These are phyloP conservation scores for Tipula vernalis DNA, from an alignment of 2,888 invertebrate species.

Conservation along the genomic window DNA sequence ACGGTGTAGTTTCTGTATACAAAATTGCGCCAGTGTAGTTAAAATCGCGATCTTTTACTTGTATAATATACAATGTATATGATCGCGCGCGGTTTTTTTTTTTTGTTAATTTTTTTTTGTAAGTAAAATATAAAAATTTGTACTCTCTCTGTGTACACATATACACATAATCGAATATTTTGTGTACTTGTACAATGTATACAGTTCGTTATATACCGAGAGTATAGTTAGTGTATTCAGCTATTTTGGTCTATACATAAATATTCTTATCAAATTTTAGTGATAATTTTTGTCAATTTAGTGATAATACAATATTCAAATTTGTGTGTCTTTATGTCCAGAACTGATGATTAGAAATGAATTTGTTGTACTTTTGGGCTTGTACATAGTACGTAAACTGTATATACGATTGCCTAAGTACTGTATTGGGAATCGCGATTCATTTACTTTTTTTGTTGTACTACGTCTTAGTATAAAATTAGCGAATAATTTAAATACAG, in stretches of 20 bases:
- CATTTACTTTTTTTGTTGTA: not conserved
- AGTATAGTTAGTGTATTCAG: not conserved
- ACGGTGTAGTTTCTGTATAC: not conserved
- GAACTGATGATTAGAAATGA: not conserved
- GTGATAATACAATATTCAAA: not conserved
- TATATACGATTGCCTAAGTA: not conserved
- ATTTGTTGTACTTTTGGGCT: not conserved
- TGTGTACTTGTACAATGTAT: not conserved
- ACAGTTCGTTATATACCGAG: not conserved
- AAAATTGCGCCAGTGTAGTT: not conserved
- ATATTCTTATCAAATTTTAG: not conserved
- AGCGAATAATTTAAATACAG: not conserved
- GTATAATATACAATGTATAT: not conserved
- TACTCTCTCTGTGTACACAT: not conserved
- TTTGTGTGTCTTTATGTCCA: not conserved
- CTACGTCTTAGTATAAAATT: not conserved
- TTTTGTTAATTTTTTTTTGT: not conserved
- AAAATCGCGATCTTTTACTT: not conserved
- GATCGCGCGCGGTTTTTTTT: not conserved
- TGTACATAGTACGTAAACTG: not conserved
- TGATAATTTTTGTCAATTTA: conserved; percentile 4
- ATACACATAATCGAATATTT: not conserved
- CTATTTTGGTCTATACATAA: not conserved
- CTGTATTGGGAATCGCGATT: not conserved
- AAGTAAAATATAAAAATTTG: not conserved